A percentile compares a stretch with the other conserved stretches of the same genome.
Conservation (phyloP, 2,797 vertebrate genomes). For the Fistularia tabacaria region DNA sequence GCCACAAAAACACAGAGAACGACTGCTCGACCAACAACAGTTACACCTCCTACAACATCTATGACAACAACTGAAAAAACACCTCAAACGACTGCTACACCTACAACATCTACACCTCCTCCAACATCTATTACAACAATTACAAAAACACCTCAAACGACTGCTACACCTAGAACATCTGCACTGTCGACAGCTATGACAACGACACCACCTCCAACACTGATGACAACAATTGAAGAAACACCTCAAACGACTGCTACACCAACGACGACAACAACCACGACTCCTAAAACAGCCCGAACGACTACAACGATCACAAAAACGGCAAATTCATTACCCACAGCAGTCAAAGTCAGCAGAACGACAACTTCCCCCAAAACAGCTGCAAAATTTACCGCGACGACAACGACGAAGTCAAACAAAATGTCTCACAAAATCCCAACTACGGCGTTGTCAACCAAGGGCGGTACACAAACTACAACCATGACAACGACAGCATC, state of each 20-base stretch:
- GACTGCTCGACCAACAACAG: background rate
- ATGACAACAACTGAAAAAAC: accelerated
- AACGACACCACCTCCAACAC: background rate
- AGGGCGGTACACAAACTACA: no score
- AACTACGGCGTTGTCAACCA: no score
- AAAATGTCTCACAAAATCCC: no score
- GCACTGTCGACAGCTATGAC: no score
- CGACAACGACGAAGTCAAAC: no score
- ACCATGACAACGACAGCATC: no score
- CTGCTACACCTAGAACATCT: background rate
- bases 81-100: background rate
- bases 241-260: background rate
- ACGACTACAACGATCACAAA: background rate
- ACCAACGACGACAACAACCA: background rate
- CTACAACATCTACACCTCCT: background rate
- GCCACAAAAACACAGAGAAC: background rate
- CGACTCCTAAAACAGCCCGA: background rate
- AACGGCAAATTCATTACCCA: no score
- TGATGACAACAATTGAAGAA: background rate
- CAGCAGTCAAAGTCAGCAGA: no score
- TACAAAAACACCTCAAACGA: background rate
- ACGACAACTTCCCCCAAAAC: no score
- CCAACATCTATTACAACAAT: background rate
- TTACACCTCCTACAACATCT: slow-evolving; percentile 1
- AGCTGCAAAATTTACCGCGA: no score